These are phyloP conservation scores for Mesoligia furuncula DNA, from an alignment of 2,888 invertebrate species.

Conservation along the genomic window DNA sequence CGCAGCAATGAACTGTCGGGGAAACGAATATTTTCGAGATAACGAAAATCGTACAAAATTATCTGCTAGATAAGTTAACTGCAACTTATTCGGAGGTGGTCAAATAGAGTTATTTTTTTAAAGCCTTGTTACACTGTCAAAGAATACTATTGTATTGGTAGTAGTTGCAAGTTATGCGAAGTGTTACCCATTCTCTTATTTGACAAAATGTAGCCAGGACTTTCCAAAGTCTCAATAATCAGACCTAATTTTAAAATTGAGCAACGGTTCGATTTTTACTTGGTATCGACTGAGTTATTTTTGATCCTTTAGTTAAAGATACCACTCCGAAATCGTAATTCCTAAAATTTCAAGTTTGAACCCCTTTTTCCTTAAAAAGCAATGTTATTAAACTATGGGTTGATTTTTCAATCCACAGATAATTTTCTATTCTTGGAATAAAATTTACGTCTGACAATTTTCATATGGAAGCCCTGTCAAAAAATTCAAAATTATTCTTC, in stretches of 20 bases:
- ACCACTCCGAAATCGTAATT: background rate
- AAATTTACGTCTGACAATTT: too few relatives aligned
- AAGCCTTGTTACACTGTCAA: too few relatives aligned
- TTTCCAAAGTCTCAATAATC: background rate
- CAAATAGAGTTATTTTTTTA: background rate
- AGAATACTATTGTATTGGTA: too few relatives aligned
- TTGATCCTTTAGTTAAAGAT: background rate
- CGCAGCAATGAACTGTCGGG: background rate
- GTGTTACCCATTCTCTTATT: background rate
- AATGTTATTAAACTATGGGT: background rate
- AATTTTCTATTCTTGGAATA: too few relatives aligned
- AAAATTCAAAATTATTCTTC: too few relatives aligned
- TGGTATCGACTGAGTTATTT: background rate
- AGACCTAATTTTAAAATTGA: conserved; percentile 7
- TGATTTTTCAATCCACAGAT: too few relatives aligned
- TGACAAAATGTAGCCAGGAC: background rate
- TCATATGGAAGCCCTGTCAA: too few relatives aligned
- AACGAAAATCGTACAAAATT: background rate
- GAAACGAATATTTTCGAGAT: background rate
- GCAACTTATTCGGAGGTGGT: background rate
- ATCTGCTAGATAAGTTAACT: too few relatives aligned
- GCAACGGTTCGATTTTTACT: background rate
- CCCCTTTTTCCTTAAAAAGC: background rate
- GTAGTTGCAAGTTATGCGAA: background rate
- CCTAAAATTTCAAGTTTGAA: conserved; percentile 7